Evolutionary conservation across 2,797 vertebrate species (phyloP).

Genomic region (Hirundo rustica): DNA sequence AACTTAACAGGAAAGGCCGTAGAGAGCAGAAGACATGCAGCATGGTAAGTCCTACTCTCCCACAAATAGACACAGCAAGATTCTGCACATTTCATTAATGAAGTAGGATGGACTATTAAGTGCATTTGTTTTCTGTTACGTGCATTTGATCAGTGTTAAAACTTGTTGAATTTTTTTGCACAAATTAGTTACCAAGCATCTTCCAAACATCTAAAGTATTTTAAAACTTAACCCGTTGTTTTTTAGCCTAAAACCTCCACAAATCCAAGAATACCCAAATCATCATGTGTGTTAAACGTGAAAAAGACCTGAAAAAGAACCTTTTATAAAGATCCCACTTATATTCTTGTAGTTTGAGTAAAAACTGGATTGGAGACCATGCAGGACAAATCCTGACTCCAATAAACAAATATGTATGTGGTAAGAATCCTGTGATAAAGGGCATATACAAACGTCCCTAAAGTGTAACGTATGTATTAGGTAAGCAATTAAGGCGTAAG

Average conservation of each 20-base stretch:
- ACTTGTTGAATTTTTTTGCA: neutral
- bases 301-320: neutral
- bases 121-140: neutral
- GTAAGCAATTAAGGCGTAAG: neutral
- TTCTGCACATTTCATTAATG: neutral
- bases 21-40: neutral
- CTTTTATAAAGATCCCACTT: neutral
- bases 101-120: neutral
- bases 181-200: neutral
- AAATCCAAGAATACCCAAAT: neutral
- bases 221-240: neutral
- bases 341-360: neutral
- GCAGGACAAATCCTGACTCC: neutral
- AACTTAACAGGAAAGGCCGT: neutral
- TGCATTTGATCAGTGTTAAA: neutral
- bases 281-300: neutral
- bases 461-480: neutral
- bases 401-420: neutral
- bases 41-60: neutral
- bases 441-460: neutral
- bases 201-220: neutral
- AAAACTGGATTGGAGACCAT: neutral
- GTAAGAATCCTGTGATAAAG: neutral
- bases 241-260: neutral
- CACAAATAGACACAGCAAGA: neutral